These are phyloP conservation scores for Atta colombica DNA, from an alignment of 1,140 invertebrate genomes.

Conservation along the genomic window DNA sequence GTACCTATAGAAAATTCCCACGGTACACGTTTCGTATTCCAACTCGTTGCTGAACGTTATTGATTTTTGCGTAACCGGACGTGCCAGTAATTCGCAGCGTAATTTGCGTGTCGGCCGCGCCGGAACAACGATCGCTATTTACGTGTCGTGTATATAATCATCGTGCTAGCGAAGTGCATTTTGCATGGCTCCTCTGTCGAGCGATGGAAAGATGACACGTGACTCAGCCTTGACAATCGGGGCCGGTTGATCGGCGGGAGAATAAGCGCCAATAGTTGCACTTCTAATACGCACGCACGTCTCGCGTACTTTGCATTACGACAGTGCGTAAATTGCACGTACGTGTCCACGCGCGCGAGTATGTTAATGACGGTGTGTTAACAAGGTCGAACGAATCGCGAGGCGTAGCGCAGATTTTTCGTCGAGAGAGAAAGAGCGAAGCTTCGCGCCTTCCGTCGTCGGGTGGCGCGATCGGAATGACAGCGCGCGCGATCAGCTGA, in stretches of 20 bases:
- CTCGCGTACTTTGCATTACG: not conserved
- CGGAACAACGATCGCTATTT: constrained; percentile 15
- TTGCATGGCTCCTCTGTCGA: not conserved
- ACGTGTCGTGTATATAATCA: not conserved
- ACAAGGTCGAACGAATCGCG: constrained; percentile 61
- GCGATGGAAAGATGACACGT: constrained; percentile 45
- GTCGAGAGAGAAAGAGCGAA: not conserved
- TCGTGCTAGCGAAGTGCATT: not conserved
- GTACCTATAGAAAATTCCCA: not conserved
- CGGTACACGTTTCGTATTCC: not conserved
- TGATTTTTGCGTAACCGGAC: not conserved
- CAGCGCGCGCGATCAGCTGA: constrained; percentile 75
- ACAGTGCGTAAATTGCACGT: not conserved
- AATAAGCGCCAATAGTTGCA: not conserved
- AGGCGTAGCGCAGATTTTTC: not conserved
- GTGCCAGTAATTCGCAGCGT: not conserved
- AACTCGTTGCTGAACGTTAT: not conserved
- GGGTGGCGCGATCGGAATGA: constrained; percentile 72
- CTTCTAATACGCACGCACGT: not conserved
- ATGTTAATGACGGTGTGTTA: constrained; percentile 26
- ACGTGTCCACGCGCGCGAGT: constrained; percentile 19
- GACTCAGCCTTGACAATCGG: constrained; percentile 71
- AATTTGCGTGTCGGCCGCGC: not conserved
- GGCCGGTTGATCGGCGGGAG: not conserved
- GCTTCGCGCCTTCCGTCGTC: constrained; percentile 61